Evolutionary conservation across 2,113 vertebrate species (phyloP).

Genomic region (Spizaetus ornatus): DNA sequence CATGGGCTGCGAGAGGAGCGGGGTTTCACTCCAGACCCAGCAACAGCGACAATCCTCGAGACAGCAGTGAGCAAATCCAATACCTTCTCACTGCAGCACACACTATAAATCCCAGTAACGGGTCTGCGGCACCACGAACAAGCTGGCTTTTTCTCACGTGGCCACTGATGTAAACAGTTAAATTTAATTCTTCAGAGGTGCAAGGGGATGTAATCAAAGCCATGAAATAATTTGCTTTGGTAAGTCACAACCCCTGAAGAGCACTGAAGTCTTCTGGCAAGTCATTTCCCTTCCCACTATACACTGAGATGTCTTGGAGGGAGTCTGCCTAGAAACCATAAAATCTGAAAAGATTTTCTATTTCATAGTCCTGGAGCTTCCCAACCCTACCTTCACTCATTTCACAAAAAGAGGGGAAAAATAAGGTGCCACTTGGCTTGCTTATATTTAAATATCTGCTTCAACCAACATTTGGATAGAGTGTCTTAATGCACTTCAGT

Average conservation of each 20-base stretch:
- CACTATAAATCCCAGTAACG: background rate
- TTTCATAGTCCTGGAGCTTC: background rate
- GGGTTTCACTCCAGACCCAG: background rate
- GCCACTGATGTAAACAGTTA: background rate
- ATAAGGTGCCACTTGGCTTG: background rate
- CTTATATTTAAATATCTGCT: background rate
- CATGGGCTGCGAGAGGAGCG: rapidly evolving
- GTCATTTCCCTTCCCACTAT: background rate
- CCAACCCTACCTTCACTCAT: too few relatives aligned
- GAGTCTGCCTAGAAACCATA: background rate
- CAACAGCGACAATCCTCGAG: background rate
- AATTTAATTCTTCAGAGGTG: background rate
- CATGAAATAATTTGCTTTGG: background rate
- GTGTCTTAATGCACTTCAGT: background rate
- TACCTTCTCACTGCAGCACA: background rate
- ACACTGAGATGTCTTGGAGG: rapidly evolving
- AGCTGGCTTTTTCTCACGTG: background rate
- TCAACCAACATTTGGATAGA: background rate
- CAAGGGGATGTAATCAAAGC: background rate
- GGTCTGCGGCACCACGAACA: background rate
- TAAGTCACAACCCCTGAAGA: background rate
- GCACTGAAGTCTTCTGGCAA: background rate
- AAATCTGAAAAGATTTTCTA: background rate
- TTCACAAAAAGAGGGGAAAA: background rate
- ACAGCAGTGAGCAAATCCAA: background rate